Conservation (phyloP, 2,113 vertebrate species). For the Takifugu bimaculatus region DNA sequence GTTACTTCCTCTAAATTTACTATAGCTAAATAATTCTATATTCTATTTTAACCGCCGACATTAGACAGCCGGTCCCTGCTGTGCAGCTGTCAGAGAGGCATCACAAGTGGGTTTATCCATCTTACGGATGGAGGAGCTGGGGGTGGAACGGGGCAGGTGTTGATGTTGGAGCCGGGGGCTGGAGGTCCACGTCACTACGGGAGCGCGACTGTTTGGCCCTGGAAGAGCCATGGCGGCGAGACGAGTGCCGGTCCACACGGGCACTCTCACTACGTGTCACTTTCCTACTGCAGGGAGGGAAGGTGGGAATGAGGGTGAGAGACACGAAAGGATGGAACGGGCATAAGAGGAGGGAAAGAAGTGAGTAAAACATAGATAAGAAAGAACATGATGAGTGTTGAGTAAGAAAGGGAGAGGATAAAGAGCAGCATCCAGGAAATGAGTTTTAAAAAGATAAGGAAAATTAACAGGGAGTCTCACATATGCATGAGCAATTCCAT, state of each 20-base stretch:
- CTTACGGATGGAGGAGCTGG: constrained; percentile 71
- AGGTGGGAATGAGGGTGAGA: constrained; percentile 15
- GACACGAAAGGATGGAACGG: constrained; percentile 3
- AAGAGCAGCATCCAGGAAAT: constrained; percentile 3
- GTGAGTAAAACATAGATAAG: neutral
- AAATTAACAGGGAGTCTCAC: constrained; percentile 12
- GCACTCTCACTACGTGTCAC: constrained; percentile 87
- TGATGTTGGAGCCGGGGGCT: constrained; percentile 67
- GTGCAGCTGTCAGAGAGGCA: constrained; percentile 40
- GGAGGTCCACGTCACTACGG: constrained; percentile 91
- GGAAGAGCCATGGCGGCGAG: constrained; percentile 79
- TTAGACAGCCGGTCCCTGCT: constrained; percentile 41
- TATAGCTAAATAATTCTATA: too few species aligned
- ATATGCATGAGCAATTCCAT: constrained; percentile 45
- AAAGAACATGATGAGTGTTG: neutral
- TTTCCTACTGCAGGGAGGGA: constrained; percentile 65
- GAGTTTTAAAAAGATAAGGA: constrained; percentile 9
- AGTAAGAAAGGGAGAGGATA: constrained; percentile 2
- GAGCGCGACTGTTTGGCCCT: constrained; percentile 87
- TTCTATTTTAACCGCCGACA: too few species aligned
- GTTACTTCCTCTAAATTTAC: neutral
- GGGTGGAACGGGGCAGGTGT: constrained; percentile 63
- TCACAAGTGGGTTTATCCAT: constrained; percentile 41
- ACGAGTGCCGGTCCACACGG: constrained; percentile 82
- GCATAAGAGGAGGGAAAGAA: neutral